phyloP scores from a whole-genome alignment of 2,888 invertebrate genomes.

The Darwinula stevensoni region DNA sequence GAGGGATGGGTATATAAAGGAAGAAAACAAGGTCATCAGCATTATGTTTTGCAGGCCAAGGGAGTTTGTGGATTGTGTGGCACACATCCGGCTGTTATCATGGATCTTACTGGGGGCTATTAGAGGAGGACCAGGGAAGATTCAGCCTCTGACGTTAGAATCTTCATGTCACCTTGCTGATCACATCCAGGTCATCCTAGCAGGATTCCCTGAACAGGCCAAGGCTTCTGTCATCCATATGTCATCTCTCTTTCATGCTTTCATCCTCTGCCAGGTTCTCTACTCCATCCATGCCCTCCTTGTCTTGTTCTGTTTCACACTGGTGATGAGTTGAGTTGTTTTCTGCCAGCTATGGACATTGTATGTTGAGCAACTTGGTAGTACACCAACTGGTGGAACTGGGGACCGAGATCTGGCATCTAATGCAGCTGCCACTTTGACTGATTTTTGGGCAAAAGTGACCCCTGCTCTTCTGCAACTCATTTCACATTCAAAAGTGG shows the following conservation, averaged over 20 bases:
- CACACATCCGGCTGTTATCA: slow-evolving; percentile 70
- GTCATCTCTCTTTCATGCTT: slow-evolving; percentile 87
- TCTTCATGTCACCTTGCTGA: slow-evolving; percentile 88
- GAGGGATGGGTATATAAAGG: too few relatives aligned
- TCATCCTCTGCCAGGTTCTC: slow-evolving; percentile 77
- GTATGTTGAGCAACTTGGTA: slow-evolving; percentile 59
- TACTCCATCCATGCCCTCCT: too few relatives aligned
- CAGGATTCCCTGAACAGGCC: slow-evolving; percentile 83
- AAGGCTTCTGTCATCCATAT: slow-evolving; percentile 75
- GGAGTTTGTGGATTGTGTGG: slow-evolving; percentile 80
- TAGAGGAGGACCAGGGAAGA: slow-evolving; percentile 18
- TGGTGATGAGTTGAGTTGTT: slow-evolving; percentile 3
- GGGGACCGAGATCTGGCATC: not conserved
- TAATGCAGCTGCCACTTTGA: slow-evolving; percentile 26
- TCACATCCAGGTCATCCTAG: slow-evolving; percentile 80
- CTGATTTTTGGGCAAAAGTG: slow-evolving; percentile 96
- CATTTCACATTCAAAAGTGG: slow-evolving; percentile 65
- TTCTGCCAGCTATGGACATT: slow-evolving; percentile 61
- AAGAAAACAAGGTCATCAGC: too few relatives aligned
- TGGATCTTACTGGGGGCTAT: slow-evolving; percentile 91
- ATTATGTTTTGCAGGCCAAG: slow-evolving; percentile 30
- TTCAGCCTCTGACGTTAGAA: slow-evolving; percentile 83
- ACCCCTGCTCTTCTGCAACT: slow-evolving; percentile 82
- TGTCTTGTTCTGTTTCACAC: not conserved
- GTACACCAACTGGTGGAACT: not conserved